Evolutionary conservation across 2,113 vertebrate genomes (phyloP).

Genomic region (Coptodon rendalli): DNA sequence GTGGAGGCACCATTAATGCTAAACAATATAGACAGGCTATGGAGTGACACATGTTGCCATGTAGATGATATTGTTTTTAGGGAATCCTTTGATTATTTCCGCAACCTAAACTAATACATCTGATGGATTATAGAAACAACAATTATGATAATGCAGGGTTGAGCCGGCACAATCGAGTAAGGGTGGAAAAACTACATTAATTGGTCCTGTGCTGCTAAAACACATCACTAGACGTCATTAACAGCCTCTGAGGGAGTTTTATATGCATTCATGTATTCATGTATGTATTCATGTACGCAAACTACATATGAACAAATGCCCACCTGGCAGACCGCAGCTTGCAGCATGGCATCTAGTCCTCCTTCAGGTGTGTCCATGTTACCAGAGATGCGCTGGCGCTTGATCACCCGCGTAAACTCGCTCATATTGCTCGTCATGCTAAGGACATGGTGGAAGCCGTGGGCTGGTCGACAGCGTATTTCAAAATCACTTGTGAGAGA

Average conservation of each 20-base stretch:
- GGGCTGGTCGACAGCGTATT: slow-evolving; percentile 88
- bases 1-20: neutral
- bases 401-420: slow-evolving; percentile 87
- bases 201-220: neutral
- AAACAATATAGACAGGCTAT: neutral
- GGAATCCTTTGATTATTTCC: neutral
- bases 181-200: neutral
- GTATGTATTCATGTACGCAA: neutral
- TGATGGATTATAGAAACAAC: neutral
- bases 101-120: neutral
- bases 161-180: neutral
- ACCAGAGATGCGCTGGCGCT: slow-evolving; percentile 90
- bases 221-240: neutral
- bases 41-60: neutral
- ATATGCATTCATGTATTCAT: neutral
- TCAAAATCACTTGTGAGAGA: slow-evolving; percentile 80
- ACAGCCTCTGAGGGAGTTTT: neutral
- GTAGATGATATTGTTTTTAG: neutral
- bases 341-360: slow-evolving; percentile 94
- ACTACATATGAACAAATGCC: neutral
- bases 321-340: slow-evolving; percentile 94
- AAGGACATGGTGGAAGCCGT: slow-evolving; percentile 91
- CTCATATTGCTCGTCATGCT: slow-evolving; percentile 90
- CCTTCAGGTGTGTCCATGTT: slow-evolving; percentile 98
- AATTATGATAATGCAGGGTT: neutral